These are phyloP conservation scores for Contarinia nasturtii DNA, from an alignment of 1,140 invertebrate genomes.

Conservation along the genomic window DNA sequence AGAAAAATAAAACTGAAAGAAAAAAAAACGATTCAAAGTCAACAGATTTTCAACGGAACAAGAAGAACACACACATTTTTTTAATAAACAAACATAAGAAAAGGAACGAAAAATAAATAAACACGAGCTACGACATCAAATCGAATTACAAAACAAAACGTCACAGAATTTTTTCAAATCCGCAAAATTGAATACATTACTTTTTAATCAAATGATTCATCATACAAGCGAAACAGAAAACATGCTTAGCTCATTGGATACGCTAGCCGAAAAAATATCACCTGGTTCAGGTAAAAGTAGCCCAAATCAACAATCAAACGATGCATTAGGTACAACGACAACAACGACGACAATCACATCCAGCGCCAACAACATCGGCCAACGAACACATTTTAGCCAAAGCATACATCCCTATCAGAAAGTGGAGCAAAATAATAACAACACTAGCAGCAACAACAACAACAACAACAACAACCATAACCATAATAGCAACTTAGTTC, in stretches of 20 bases:
- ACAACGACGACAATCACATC: conserved; percentile 14
- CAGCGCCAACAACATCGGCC: conserved; percentile 7
- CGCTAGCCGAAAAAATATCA: conserved; percentile 61
- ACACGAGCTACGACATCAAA: too few relatives aligned
- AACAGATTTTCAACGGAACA: too few relatives aligned
- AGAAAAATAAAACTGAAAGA: too few relatives aligned
- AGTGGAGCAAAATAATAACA: conserved; percentile 1
- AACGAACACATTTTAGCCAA: conserved; percentile 7
- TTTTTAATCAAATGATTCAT: too few relatives aligned
- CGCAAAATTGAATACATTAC: too few relatives aligned
- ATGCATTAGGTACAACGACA: conserved; percentile 12
- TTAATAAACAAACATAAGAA: too few relatives aligned
- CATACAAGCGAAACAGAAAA: neutral
- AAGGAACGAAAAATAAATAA: too few relatives aligned
- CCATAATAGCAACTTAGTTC: conserved; percentile 35
- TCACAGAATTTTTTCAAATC: too few relatives aligned
- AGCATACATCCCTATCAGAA: conserved; percentile 9
- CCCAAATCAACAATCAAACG: conserved; percentile 3
- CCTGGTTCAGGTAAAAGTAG: conserved; percentile 32
- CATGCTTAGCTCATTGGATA: conserved; percentile 61
- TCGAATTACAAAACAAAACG: too few relatives aligned
- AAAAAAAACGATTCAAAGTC: too few relatives aligned
- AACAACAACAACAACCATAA: conserved; percentile 27
- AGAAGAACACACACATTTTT: too few relatives aligned
- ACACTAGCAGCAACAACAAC: neutral